Percentiles rank a stretch among this genome's conserved stretches.
These are phyloP conservation scores for Rhingia rostrata DNA, from an alignment of 2,888 invertebrate genomes.

Conservation along the genomic window DNA sequence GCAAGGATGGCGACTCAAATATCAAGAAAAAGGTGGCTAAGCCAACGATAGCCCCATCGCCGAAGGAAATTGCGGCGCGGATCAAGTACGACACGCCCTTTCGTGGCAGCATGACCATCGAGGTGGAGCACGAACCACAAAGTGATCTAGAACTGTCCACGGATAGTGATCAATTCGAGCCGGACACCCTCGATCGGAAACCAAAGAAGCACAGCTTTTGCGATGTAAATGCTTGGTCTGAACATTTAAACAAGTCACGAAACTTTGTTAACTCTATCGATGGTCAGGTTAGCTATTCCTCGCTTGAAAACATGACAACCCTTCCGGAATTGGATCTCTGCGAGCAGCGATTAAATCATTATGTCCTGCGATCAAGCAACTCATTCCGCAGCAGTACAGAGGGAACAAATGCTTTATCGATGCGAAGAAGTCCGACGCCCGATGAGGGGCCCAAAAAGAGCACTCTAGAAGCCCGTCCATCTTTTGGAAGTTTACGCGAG, in stretches of 20 bases:
- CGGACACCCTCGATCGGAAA: conserved; percentile 92
- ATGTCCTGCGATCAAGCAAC: conserved; percentile 87
- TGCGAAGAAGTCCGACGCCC: conserved; percentile 22
- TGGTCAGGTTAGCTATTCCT: conserved; percentile 74
- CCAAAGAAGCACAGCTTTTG: conserved; percentile 85
- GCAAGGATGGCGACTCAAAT: conserved; percentile 79
- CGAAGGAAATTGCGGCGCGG: conserved; percentile 82
- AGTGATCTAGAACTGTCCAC: conserved; percentile 87
- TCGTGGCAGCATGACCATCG: conserved; percentile 90
- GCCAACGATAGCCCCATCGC: conserved; percentile 64
- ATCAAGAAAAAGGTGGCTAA: conserved; percentile 79
- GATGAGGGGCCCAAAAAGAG: conserved; percentile 45
- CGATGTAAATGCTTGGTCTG: conserved; percentile 83
- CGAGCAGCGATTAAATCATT: conserved; percentile 82
- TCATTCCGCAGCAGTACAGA: conserved; percentile 86
- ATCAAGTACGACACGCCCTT: conserved; percentile 87
- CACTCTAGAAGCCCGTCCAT: conserved; percentile 72
- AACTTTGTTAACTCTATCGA: conserved; percentile 80
- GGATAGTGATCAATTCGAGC: conserved; percentile 91
- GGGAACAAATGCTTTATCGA: conserved; percentile 51
- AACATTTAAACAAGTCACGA: conserved; percentile 84
- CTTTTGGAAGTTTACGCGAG: conserved; percentile 88
- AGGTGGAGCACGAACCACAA: conserved; percentile 91
- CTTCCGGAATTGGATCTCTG: conserved; percentile 78
- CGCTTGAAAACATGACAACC: conserved; percentile 77